Base-by-base conservation (phyloP, 2,113 vertebrate species). In the Parotia lawesii region DNA sequence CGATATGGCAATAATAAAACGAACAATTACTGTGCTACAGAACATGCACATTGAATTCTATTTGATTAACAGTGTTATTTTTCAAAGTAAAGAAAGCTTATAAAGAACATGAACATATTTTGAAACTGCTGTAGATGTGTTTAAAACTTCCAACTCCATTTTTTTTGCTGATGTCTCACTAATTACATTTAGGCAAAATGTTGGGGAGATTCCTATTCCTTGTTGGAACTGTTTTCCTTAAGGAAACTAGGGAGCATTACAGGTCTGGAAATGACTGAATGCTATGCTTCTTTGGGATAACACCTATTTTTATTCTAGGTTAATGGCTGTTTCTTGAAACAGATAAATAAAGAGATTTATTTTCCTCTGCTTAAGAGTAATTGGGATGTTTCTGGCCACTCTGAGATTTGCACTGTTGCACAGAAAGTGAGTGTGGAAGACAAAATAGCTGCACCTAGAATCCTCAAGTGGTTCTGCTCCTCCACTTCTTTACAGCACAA, bases 241-340 rank as follows among this genome's bases (percentile, higher is more conserved):
- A 67, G 69, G 91, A 82, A 96, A 95, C 61, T 8, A 79, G 62
- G 58, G n/a, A 93, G 33, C 53, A 91, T 77, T 45, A 89, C 54
- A 84, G 18, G 84, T 82, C 96, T 94, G 86, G 94, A 95, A 94
- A 89, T 90, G 79, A 95, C 12, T 9, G 70, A 83, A 89, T 22
- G 31, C 74, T 95, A 94, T 65, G 60, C 56, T 79, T 87, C 67
- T 91, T 96, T 79, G 58, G 87, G 88, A 69, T 92, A 92, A 93
- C 48, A 85, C 65, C 90, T 93, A 90, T 83, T 92, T 67, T 94
- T 96, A 87, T 94, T 97, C 92, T 69, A 92, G 58, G 57, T 81
- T 90, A 95, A 75, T 69, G 90, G 87, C 84, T 85, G 71, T 67
- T 97, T 90, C 93, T 95, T 97, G 96, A 96, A 96, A 96, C 40